Conservation (phyloP, 2,888 invertebrate species). For the Megamerina dolium region DNA sequence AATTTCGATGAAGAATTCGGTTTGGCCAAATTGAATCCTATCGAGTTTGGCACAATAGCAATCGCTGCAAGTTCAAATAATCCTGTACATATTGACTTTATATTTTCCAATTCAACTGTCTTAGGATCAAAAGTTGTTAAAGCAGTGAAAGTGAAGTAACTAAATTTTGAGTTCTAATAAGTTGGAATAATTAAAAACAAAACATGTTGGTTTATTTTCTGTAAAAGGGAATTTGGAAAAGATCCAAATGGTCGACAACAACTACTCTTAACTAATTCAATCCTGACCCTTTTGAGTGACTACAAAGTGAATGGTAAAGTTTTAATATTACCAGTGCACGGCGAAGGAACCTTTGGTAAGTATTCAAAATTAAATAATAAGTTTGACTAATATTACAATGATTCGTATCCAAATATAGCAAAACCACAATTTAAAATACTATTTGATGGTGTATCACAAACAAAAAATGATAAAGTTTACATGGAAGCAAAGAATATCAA, state of each 20-base stretch:
- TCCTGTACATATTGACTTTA: slow-evolving; percentile 29
- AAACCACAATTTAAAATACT: slow-evolving; percentile 14
- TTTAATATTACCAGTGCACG: slow-evolving; percentile 39
- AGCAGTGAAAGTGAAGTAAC: slow-evolving; percentile 17
- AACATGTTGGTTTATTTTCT: background rate
- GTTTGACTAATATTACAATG: too few species aligned
- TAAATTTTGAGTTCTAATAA: slow-evolving; percentile 1
- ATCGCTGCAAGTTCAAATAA: slow-evolving; percentile 25
- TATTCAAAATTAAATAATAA: too few species aligned
- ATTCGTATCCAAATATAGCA: too few species aligned
- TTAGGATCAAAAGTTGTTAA: slow-evolving; percentile 12
- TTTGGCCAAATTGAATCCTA: slow-evolving; percentile 20
- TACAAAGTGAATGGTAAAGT: slow-evolving; percentile 41
- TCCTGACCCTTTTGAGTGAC: slow-evolving; percentile 19
- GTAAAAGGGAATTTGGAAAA: slow-evolving; percentile 30
- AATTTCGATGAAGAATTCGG: slow-evolving; percentile 28
- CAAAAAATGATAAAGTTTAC: slow-evolving; percentile 15
- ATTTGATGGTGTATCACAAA: slow-evolving; percentile 13
- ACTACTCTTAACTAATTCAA: slow-evolving; percentile 13
- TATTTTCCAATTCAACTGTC: slow-evolving; percentile 19
- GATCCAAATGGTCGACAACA: slow-evolving; percentile 23
- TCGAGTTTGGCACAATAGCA: slow-evolving; percentile 16
- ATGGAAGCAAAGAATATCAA: slow-evolving; percentile 18
- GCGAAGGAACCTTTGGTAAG: slow-evolving; percentile 31
- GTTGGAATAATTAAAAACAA: too few species aligned